Evolutionary conservation across 2,113 vertebrate species (phyloP), one percentile per base, ranked within the genome.

Genomic region (Astatoreochromis straeleni): DNA sequence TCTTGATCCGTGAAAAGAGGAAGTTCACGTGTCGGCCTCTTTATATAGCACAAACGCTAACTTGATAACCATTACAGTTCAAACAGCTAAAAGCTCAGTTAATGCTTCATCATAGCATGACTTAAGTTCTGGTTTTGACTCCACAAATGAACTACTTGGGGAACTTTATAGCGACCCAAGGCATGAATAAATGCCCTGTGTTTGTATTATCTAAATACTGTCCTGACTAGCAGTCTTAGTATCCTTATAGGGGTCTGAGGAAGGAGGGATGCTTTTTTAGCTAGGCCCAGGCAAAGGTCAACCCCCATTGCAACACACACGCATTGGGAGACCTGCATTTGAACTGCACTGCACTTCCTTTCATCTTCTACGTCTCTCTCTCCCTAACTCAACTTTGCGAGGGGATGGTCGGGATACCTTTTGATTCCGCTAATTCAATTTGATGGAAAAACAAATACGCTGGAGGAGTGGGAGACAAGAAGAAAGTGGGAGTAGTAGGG

Each of bases 371-470:
- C 90, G 88, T 95, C 91, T 91, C 94, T 95, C 94, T 95, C 95
- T 96, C 95, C 84, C 92, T 95, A 95, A 96, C 93, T 96, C 94
- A 89, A 93, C 93, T 96, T 94, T 95, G 96, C 58, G 92, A 94
- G 94, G 95, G 94, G 93, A 95, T 88, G 88, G 92, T 91, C 84
- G 84, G 86, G 89, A 95, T 95, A 96, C 96, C 96, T 96, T 97
- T 96, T 97, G 96, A 96, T 96, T 96, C 94, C 14, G 55, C 95
- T 97, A 97, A 97, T 96, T 97, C 94, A 96, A 97, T 97, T 97
- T 96, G 93, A 96, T 96, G 93, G 91, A 95, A 96, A 96, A 97
- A 97, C 96, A 97, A 96, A 97, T 96, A 96, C 87, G 86, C 92
- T 83, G 86, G 91, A 92, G 93, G 93, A 96, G 93, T 81, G 68